phyloP scores from a whole-genome alignment of 2,888 invertebrate species.

The Tupiocoris notatus region DNA sequence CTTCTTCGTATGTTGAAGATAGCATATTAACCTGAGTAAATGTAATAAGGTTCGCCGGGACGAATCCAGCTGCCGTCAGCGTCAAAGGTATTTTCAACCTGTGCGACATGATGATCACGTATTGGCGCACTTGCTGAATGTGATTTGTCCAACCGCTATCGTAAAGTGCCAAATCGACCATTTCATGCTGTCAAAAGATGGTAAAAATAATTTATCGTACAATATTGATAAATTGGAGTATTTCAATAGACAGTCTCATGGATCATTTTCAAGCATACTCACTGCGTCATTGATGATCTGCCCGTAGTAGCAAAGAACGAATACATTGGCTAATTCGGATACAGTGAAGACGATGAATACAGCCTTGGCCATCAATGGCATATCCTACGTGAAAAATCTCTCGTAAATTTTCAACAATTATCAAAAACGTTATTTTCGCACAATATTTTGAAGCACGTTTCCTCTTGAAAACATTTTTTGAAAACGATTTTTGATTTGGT shows the following conservation, averaged over 20 bases:
- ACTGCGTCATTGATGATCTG: slow-evolving; percentile 20
- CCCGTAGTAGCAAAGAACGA: slow-evolving; percentile 22
- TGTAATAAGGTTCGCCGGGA: slow-evolving; percentile 4
- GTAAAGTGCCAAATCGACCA: neutral
- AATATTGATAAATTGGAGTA: no score
- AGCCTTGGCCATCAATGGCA: slow-evolving; percentile 12
- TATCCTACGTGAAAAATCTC: neutral
- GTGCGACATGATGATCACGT: slow-evolving; percentile 8
- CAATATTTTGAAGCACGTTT: no score
- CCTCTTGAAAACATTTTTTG: no score
- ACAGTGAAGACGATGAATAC: slow-evolving; percentile 14
- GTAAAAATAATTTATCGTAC: no score
- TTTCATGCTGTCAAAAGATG: slow-evolving; percentile 11
- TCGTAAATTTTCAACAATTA: neutral
- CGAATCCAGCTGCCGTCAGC: slow-evolving; percentile 7
- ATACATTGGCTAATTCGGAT: slow-evolving; percentile 18
- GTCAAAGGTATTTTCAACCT: neutral
- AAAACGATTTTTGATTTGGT: neutral
- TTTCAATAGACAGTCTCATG: no score
- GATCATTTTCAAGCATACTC: neutral
- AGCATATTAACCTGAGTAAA: slow-evolving; percentile 14
- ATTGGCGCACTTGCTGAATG: neutral
- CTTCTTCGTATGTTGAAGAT: no score
- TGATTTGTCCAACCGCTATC: slow-evolving; percentile 7
- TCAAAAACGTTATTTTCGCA: neutral